Conservation (phyloP, 2,797 vertebrate genomes). For the Etheostoma nigrum region DNA sequence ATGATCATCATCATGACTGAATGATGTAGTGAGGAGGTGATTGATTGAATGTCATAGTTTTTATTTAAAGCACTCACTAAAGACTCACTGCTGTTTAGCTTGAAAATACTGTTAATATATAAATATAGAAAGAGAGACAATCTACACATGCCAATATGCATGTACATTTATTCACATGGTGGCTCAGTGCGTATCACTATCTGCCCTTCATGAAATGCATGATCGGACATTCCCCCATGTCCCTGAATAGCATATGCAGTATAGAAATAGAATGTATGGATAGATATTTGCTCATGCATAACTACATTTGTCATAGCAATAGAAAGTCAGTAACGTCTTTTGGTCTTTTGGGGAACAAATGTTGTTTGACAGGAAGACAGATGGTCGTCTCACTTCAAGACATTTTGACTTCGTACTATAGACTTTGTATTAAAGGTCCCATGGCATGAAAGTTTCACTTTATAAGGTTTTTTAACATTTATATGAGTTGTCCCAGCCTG, state of each 20-base stretch:
- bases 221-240: not conserved
- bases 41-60: not conserved
- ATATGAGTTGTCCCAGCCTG: too few species aligned
- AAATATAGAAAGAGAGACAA: not conserved
- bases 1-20: not conserved
- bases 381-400: slow-evolving; percentile 4
- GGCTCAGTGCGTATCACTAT: not conserved
- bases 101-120: not conserved
- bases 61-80: slow-evolving; percentile 10
- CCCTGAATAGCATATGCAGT: not conserved
- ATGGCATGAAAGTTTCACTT: too few species aligned
- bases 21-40: not conserved
- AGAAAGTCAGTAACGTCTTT: slow-evolving; percentile 18
- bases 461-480: too few species aligned
- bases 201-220: slow-evolving; percentile 6
- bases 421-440: not conserved
- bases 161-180: not conserved
- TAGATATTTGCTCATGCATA: slow-evolving; percentile 34
- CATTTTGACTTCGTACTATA: slow-evolving; percentile 3
- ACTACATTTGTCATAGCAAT: slow-evolving; percentile 11
- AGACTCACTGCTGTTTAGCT: not conserved
- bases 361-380: slow-evolving; percentile 20
- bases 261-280: slow-evolving; percentile 12
- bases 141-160: not conserved
- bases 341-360: slow-evolving; percentile 31